Base-by-base conservation (phyloP, 2,113 vertebrate genomes). In the Pseudorectes ferrugineus region DNA sequence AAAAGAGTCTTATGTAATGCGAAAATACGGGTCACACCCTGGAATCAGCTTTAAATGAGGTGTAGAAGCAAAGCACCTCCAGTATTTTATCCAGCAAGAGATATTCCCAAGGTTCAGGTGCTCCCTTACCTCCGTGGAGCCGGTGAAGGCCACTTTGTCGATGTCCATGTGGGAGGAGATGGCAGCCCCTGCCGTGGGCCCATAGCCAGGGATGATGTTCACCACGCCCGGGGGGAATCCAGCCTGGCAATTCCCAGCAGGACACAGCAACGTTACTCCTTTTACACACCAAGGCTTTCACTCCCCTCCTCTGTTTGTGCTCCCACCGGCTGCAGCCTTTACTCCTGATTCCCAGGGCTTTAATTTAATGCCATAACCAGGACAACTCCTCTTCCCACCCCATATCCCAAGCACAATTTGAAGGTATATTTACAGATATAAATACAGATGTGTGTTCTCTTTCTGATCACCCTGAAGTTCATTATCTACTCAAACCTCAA, bases 181-280 rank as follows among this genome's bases (percentile, higher is more conserved):
- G 94, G 99, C 99, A 28, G 99, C 99, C 1, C 99, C 99, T 1
- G 99, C 99, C 0, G 99, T 98, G 31, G 98, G 98, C 6, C 99
- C 99, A 19, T 98, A 98, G 52, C 99, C 99, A 10, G 99, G 96
- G 93, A 99, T n/a, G 74, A 99, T 98, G 70, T 99, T 99, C 92
- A 99, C 99, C 71, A 99, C 99, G 0, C 99, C 99, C 14, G 99
- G 98, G 12, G 99, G 99, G 74, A 99, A 99, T 35, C 99, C 99
- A 28, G 99, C 99, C 99, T 99, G 93, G 4, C 42, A 7, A 19
- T 38, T 48, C 61, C 66, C 38, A 92, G 54, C 76, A 45, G 58
- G n/a, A 86, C 45, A 93, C 14, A 45, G 45, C 28, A 24, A 9
- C 0, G 0, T 92, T n/a, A 85, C 1, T 86, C 11, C 76, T 55